phyloP scores from a whole-genome alignment of 2,113 vertebrate genomes.

The Mugil cephalus region DNA sequence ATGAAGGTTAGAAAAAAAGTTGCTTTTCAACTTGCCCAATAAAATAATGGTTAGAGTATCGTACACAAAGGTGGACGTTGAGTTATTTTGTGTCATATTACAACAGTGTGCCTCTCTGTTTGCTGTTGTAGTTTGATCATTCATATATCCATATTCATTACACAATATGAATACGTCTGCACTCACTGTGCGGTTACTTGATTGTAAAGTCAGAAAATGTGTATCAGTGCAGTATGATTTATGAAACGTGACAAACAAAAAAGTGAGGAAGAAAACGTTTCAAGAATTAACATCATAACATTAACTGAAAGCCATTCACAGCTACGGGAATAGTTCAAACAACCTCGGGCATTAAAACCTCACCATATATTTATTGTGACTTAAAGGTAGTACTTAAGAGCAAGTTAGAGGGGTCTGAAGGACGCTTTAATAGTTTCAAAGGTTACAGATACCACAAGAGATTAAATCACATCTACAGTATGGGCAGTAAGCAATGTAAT shows the following conservation, averaged over 20 bases:
- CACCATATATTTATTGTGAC: background rate
- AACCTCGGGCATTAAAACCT: background rate
- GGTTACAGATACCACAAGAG: constrained; percentile 30
- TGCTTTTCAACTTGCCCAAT: constrained; percentile 28
- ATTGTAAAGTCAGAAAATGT: too few species aligned
- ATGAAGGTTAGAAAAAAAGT: constrained; percentile 40
- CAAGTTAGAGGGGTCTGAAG: constrained; percentile 22
- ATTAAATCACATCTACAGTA: constrained; percentile 22
- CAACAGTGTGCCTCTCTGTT: constrained; percentile 12
- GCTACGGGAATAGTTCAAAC: background rate
- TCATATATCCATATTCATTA: too few species aligned
- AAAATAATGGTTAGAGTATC: constrained; percentile 20
- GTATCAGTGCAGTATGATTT: background rate
- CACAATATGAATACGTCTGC: background rate
- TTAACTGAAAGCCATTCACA: constrained; percentile 4
- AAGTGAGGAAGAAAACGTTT: background rate
- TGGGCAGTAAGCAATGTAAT: constrained; percentile 7
- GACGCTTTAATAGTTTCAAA: constrained; percentile 32
- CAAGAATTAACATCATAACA: background rate
- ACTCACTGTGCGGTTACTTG: too few species aligned
- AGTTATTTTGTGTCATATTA: constrained; percentile 11
- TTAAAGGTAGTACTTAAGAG: background rate
- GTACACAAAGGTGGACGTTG: background rate
- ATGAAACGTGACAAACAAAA: background rate
- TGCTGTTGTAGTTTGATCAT: background rate